Evolutionary conservation across 2,113 vertebrate genomes (phyloP).

Genomic region (Chionomys nivalis): DNA sequence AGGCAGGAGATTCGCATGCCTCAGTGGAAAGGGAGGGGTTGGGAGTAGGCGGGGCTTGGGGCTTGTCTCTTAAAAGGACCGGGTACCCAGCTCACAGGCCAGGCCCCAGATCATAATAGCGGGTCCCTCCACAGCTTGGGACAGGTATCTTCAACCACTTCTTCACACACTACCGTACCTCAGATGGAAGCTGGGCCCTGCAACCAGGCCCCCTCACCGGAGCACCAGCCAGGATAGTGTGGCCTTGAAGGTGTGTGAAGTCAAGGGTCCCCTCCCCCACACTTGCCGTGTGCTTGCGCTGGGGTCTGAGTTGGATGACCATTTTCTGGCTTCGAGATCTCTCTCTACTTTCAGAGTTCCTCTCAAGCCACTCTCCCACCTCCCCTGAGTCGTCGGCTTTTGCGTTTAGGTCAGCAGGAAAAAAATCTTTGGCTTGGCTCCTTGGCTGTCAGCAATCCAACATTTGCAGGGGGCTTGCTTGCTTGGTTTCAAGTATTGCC

Average conservation of each 20-base stretch:
- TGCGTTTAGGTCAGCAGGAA: constrained; percentile 60
- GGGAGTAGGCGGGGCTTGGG: too few relatives aligned
- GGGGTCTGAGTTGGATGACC: constrained; percentile 49
- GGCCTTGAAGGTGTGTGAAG: not conserved
- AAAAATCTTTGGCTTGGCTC: constrained; percentile 56
- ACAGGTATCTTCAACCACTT: not conserved
- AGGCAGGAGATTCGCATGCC: too few relatives aligned
- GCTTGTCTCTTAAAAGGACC: too few relatives aligned
- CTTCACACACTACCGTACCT: not conserved
- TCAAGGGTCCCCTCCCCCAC: not conserved
- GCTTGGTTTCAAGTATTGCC: constrained; percentile 76
- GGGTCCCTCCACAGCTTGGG: not conserved
- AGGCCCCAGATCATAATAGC: too few relatives aligned
- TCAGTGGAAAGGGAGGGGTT: too few relatives aligned
- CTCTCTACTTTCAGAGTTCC: not conserved
- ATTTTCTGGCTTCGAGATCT: not conserved
- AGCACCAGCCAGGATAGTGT: not conserved
- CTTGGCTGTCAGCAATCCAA: constrained; percentile 69
- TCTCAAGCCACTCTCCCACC: constrained; percentile 12
- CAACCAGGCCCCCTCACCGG: not conserved
- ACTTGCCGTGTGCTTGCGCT: not conserved
- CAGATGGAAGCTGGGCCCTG: not conserved
- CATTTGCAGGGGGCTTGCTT: constrained; percentile 72
- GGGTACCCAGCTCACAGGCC: too few relatives aligned
- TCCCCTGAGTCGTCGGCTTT: constrained; percentile 59